Percentiles rank a stretch among this genome's conserved stretches.
phyloP scores from a whole-genome alignment of 2,888 invertebrate genomes.

The Clistopyga incitator region DNA sequence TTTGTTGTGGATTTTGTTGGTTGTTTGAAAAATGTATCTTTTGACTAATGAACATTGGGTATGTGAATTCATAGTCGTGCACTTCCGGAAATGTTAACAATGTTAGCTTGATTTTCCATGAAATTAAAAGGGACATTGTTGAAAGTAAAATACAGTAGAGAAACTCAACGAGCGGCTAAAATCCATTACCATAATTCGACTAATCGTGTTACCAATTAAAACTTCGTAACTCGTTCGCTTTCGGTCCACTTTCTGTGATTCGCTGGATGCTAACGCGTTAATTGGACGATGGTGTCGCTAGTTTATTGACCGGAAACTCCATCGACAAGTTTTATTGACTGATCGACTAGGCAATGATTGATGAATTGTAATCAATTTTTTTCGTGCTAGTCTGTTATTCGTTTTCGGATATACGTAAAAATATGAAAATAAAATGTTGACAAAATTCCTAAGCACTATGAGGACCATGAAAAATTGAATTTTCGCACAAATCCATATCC shows the following conservation, averaged over 20 bases:
- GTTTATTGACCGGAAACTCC: neutral
- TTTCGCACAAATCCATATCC: too few relatives aligned
- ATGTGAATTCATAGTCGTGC: too few relatives aligned
- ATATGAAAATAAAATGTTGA: too few relatives aligned
- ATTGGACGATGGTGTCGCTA: neutral
- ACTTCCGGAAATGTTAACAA: too few relatives aligned
- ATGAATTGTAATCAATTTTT: too few relatives aligned
- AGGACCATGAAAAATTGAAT: too few relatives aligned
- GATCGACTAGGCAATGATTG: too few relatives aligned
- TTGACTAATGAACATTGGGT: too few relatives aligned
- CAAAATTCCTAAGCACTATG: too few relatives aligned
- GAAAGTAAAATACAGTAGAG: neutral
- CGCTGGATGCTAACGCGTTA: neutral
- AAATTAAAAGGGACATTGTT: neutral
- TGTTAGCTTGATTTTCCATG: neutral
- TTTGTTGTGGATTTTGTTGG: neutral
- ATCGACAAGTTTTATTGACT: neutral
- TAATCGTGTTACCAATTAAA: neutral
- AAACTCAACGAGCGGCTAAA: neutral
- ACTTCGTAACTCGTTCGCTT: neutral
- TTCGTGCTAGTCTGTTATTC: too few relatives aligned
- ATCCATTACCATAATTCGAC: conserved; percentile 2
- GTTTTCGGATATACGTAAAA: too few relatives aligned
- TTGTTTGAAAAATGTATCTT: neutral
- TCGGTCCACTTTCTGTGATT: too few relatives aligned